These are phyloP conservation scores for Solenodon paradoxus DNA, from an alignment of 2,113 vertebrate species.

Conservation along the genomic window DNA sequence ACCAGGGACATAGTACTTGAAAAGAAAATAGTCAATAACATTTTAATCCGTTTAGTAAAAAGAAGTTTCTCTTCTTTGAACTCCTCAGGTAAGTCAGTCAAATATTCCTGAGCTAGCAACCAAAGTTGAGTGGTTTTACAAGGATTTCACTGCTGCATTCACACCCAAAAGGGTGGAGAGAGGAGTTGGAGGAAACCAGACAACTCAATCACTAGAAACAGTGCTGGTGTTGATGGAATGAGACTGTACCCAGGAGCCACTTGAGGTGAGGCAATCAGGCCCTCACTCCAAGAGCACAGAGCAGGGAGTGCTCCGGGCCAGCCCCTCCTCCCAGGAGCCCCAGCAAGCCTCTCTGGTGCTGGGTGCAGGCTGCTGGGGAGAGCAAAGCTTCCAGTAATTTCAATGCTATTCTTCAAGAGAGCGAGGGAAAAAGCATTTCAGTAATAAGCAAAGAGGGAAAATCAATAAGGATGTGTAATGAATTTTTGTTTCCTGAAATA, in stretches of 20 bases:
- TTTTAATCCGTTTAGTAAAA: conserved; percentile 17
- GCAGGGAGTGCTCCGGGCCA: not conserved
- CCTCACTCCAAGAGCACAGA: not conserved
- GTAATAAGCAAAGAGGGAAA: conserved; percentile 69
- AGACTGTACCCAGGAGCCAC: not conserved
- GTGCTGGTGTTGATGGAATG: not conserved
- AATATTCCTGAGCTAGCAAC: not conserved
- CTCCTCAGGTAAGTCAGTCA: not conserved
- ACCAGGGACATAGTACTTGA: not conserved
- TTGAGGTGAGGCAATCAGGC: not conserved
- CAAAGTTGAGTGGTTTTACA: not conserved
- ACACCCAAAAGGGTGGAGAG: not conserved
- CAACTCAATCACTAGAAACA: not conserved
- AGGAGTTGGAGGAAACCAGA: not conserved
- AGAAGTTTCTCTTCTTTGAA: not conserved
- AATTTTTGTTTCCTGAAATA: conserved; percentile 79
- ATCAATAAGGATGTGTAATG: conserved; percentile 75
- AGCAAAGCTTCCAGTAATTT: conserved; percentile 69
- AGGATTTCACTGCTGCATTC: not conserved
- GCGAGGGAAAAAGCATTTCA: conserved; percentile 40
- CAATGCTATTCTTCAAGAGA: conserved; percentile 35
- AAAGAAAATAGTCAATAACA: not conserved
- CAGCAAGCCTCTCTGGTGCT: not conserved
- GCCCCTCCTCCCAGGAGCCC: not conserved
- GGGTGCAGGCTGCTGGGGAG: not conserved